These are phyloP conservation scores for Galaxias olidus DNA, from an alignment of 2,797 vertebrate genomes.

Conservation along the genomic window DNA sequence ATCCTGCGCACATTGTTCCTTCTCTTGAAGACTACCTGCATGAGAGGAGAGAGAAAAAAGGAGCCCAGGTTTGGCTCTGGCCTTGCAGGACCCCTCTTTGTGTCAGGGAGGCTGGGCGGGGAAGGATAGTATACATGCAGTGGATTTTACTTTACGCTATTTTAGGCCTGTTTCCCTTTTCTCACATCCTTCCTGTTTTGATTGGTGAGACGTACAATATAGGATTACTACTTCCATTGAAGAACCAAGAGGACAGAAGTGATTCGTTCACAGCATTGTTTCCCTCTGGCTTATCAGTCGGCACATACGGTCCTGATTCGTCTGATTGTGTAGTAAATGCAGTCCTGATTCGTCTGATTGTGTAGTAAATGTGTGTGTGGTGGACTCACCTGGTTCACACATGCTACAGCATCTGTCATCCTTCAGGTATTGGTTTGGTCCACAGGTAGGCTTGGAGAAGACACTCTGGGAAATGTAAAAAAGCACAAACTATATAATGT, in stretches of 20 bases:
- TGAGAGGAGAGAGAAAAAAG: conserved; percentile 12
- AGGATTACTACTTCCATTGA: not conserved
- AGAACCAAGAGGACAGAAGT: too few species aligned
- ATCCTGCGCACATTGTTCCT: too few species aligned
- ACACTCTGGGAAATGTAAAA: conserved; percentile 49
- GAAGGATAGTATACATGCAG: not conserved
- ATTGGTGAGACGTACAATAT: not conserved
- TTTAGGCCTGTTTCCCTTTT: not conserved
- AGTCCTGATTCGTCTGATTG: not conserved
- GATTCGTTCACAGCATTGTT: not conserved
- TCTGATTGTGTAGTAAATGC: not conserved
- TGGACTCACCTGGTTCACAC: conserved; percentile 72
- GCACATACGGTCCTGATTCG: not conserved
- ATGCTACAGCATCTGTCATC: conserved; percentile 68
- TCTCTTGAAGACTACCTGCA: too few species aligned
- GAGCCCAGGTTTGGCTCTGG: not conserved
- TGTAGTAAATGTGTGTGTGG: not conserved
- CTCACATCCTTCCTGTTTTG: not conserved
- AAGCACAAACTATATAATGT: conserved; percentile 1
- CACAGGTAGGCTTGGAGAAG: conserved; percentile 61
- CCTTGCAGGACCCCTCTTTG: too few species aligned
- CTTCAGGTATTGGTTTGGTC: conserved; percentile 57
- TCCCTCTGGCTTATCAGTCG: not conserved
- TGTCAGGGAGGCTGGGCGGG: not conserved
- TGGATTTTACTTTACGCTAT: not conserved